Evolutionary conservation across 2,888 invertebrate genomes (phyloP).

Genomic region (Parnassius glacialis): DNA sequence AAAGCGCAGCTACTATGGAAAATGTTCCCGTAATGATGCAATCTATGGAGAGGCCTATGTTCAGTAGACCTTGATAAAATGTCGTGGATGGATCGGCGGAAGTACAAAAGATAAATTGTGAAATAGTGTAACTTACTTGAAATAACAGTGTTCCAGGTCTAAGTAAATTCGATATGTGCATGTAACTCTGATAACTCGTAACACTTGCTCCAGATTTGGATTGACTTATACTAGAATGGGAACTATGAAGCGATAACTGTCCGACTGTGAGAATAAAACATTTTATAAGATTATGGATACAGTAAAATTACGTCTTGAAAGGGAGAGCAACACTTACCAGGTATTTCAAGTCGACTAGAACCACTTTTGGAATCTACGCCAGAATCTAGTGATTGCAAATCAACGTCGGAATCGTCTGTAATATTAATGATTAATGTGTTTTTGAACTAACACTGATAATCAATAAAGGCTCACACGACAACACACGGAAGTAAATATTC

Average conservation of each 20-base stretch:
- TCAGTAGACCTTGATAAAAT: too few species aligned
- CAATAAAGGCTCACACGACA: too few species aligned
- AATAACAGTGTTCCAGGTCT: constrained; percentile 60
- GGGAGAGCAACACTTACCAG: constrained; percentile 31
- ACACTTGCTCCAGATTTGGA: constrained; percentile 56
- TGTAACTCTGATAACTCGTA: constrained; percentile 53
- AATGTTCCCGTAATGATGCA: too few species aligned
- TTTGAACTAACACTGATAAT: too few species aligned
- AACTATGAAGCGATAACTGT: constrained; percentile 40
- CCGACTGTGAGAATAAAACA: constrained; percentile 31
- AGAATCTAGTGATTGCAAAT: constrained; percentile 52
- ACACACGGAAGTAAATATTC: neutral
- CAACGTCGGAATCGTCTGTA: constrained; percentile 53
- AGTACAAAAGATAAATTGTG: too few species aligned
- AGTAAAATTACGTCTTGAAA: neutral
- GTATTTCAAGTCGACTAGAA: constrained; percentile 47
- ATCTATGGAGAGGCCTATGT: too few species aligned
- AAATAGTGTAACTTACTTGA: constrained; percentile 49
- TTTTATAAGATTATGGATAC: neutral
- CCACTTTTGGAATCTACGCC: constrained; percentile 54
- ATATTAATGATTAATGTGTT: constrained; percentile 2
- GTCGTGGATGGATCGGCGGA: too few species aligned
- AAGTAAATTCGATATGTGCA: constrained; percentile 49
- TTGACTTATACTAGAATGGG: constrained; percentile 61
- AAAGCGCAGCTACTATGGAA: too few species aligned